Base-by-base conservation (phyloP, 1,140 invertebrate species). In the Sitobion miscanthi region DNA sequence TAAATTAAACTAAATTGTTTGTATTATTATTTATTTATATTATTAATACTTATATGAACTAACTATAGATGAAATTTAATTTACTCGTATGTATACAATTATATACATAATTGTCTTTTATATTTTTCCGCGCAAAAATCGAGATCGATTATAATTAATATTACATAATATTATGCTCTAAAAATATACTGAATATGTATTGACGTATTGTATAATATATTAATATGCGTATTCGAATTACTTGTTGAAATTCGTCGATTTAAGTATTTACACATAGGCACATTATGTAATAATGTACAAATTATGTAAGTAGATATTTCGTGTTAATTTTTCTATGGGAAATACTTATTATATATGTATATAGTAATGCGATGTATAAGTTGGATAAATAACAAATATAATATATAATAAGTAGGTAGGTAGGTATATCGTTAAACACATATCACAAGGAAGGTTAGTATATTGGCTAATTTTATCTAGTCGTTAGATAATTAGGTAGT, bases 261-360 rank as follows among this genome's bases (percentile, higher is more conserved):
- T 69, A n/a, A 77, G 14, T 77, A 30, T n/a, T 77, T n/a, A 77
- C 4, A 6, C n/a, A 11, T 77, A 17, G 3, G 14, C 14, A n/a
- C n/a, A 77, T 77, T 77, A 77, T 77, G 30, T 77, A 77, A 77
- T 77, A 77, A n/a, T 77, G 62, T 77, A 77, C n/a, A 77, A 77
- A 77, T 77, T 5, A 77, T 77, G 62, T 69, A 42, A 42, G 42
- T 42, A 77, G 5, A n/a, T 77, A 69, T 20, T n/a, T 77, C 11
- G 30, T n/a, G 62, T 77, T 77, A n/a, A 77, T 69, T 69, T 69
- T n/a, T 69, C 30, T n/a, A 69, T 17, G 30, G 14, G 30, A n/a
- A 69, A n/a, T 11, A 69, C 14, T 69, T 77, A 77, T 77, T 54
- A 30, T 69, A 69, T n/a, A n/a, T 77, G 5, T 77, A 35, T n/a